phyloP scores from a whole-genome alignment of 2,113 vertebrate species.

The Takifugu bimaculatus region DNA sequence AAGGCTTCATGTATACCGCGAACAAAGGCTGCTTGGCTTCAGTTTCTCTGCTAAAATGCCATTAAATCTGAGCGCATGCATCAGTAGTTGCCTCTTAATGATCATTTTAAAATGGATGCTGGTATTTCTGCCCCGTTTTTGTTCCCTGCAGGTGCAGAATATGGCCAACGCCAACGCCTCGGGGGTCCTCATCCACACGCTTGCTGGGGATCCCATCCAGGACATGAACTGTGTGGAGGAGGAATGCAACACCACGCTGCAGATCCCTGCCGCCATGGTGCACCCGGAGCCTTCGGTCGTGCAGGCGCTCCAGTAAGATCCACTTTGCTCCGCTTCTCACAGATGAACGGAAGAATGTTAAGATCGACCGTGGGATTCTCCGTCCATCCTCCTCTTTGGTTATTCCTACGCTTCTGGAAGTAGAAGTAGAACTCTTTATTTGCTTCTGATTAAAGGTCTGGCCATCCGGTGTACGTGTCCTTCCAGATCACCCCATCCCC shows the following conservation, averaged over 20 bases:
- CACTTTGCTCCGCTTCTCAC: neutral
- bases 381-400: too few relatives aligned
- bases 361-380: neutral
- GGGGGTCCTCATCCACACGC: constrained; percentile 72
- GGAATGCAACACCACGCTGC: constrained; percentile 61
- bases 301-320: constrained; percentile 61
- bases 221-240: constrained; percentile 74
- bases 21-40: too few relatives aligned
- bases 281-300: constrained; percentile 60
- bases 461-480: constrained; percentile 61
- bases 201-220: constrained; percentile 66
- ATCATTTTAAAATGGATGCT: too few relatives aligned
- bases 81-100: too few relatives aligned
- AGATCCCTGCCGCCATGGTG: constrained; percentile 77
- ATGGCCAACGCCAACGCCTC: constrained; percentile 73
- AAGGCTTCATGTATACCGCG: too few relatives aligned
- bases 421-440: neutral
- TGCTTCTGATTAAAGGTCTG: constrained; percentile 47
- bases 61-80: too few relatives aligned
- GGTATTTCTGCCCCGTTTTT: neutral
- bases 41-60: too few relatives aligned
- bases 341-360: constrained; percentile 11
- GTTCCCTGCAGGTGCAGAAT: constrained; percentile 59
- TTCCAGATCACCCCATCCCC: constrained; percentile 76
- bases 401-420: neutral